These are phyloP conservation scores for Glandiceps talaboti DNA, from an alignment of 53 echinoderm and acorn worm species.

Conservation along the genomic window DNA sequence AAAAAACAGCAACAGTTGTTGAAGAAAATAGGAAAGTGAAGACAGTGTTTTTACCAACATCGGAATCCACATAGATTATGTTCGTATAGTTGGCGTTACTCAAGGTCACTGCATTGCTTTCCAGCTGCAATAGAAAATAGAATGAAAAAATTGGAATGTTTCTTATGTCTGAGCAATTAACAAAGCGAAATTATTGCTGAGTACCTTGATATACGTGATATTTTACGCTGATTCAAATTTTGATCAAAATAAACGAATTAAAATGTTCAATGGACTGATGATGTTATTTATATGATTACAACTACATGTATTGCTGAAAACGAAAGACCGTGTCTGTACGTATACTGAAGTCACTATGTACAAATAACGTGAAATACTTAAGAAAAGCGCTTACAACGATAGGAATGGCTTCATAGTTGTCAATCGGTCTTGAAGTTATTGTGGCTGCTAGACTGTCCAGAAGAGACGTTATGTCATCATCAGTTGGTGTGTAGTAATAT, in stretches of 20 bases:
- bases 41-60: neutral
- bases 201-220: no score
- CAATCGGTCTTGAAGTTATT: neutral
- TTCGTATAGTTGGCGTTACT: neutral
- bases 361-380: no score
- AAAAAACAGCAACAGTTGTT: conserved; percentile 11
- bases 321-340: no score
- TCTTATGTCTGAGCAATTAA: neutral
- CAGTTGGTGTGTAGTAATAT: neutral
- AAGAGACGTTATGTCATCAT: conserved; percentile 7
- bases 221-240: no score
- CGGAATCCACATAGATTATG: neutral
- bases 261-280: no score
- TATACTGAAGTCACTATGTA: no score
- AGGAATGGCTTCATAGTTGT: neutral
- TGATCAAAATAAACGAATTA: no score
- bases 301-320: no score
- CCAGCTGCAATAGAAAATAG: neutral
- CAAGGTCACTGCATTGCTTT: neutral
- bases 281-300: no score
- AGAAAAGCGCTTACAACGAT: neutral
- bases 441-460: neutral
- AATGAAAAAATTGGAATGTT: neutral
- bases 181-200: no score
- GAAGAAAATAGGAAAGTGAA: neutral